Conservation (phyloP, 2,888 invertebrate species). For the Agonum fuliginosum region DNA sequence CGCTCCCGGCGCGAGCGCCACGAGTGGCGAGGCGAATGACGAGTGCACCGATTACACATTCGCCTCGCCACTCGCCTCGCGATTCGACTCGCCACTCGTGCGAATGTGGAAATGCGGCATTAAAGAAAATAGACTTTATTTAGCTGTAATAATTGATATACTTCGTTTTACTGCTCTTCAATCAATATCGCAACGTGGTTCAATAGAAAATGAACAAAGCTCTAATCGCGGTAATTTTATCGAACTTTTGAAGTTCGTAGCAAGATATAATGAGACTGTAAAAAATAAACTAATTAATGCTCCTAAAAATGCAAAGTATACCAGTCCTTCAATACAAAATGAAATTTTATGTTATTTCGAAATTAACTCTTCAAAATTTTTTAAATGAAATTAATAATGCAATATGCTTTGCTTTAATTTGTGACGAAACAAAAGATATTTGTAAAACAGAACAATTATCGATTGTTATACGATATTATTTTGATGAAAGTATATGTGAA, state of each 20-base stretch:
- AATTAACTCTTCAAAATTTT: constrained; percentile 14
- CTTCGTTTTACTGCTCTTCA: background rate
- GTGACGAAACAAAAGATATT: constrained; percentile 58
- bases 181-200: background rate
- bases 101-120: too few species aligned
- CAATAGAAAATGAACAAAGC: background rate
- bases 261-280: background rate
- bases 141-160: background rate
- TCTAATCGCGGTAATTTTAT: background rate
- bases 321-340: constrained; percentile 54
- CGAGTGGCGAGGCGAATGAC: too few species aligned
- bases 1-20: too few species aligned
- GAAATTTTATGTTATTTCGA: constrained; percentile 49
- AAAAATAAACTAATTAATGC: background rate
- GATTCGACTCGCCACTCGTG: too few species aligned
- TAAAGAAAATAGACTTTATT: background rate
- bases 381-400: constrained; percentile 37
- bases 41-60: too few species aligned
- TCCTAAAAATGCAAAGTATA: constrained; percentile 55
- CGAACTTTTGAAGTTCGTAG: background rate
- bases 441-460: constrained; percentile 42
- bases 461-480: constrained; percentile 39
- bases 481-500: constrained; percentile 47
- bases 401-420: constrained; percentile 52
- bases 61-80: too few species aligned